Percentiles rank a stretch among this genome's conserved stretches.
Evolutionary conservation across 2,888 invertebrate genomes (phyloP).

Genomic region (Liposcelis brunnea): DNA sequence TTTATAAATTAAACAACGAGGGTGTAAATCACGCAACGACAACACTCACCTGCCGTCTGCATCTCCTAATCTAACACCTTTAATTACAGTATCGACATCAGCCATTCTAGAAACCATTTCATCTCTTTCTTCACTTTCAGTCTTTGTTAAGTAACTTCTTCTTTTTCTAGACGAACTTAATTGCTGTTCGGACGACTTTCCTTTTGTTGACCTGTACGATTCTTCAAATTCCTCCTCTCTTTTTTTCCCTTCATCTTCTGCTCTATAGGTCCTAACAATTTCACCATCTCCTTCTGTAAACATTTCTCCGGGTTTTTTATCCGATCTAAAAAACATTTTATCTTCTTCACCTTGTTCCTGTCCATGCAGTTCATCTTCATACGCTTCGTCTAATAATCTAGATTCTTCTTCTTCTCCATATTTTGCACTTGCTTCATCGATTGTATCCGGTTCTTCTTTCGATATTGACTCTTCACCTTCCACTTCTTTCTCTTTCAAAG

Average conservation of each 20-base stretch:
- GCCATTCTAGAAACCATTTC: conserved; percentile 7
- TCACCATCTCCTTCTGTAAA: conserved; percentile 2
- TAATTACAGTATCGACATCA: conserved; percentile 5
- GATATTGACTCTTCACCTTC: conserved; percentile 8
- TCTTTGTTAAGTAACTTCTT: conserved; percentile 8
- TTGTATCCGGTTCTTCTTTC: conserved; percentile 17
- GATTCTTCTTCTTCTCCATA: conserved; percentile 24
- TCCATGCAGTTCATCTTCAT: conserved; percentile 11
- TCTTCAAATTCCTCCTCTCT: conserved; percentile 11
- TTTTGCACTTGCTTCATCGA: conserved; percentile 34
- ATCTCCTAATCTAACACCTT: conserved; percentile 6
- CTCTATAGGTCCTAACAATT: conserved; percentile 7
- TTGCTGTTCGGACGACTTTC: not conserved
- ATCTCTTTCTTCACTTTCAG: conserved; percentile 13
- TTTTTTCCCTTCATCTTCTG: conserved; percentile 11
- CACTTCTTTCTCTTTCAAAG: conserved; percentile 9
- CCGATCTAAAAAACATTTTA: conserved; percentile 1
- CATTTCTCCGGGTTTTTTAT: conserved; percentile 3
- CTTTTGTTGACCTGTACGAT: conserved; percentile 2
- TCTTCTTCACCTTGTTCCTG: conserved; percentile 9
- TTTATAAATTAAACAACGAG: not conserved
- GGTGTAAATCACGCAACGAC: no score
- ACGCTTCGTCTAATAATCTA: conserved; percentile 10
- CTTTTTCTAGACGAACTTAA: conserved; percentile 5
- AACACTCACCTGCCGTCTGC: conserved; percentile 4